Base-by-base conservation (phyloP, 2,888 invertebrate genomes). In the Spilarctia lutea region DNA sequence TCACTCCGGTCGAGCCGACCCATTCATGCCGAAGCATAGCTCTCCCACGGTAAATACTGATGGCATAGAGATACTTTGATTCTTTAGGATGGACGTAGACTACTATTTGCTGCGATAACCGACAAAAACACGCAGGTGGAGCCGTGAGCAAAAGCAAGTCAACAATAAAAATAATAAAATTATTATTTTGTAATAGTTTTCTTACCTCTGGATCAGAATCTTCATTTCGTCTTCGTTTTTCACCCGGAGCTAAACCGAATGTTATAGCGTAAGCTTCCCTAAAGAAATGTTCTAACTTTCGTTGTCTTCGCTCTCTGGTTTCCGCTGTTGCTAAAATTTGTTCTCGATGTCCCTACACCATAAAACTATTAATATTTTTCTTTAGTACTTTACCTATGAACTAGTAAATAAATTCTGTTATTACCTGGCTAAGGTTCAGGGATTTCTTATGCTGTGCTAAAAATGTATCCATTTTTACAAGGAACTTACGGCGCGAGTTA, bases 201-300 rank as follows among this genome's bases (percentile, higher is more conserved):
- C 75, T 83, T 83, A 96, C 98, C 92, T 99, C 98, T 56, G 98
- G 98, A 86, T 98, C 97, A 65, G 97, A 97, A 75, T 97, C 97
- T 88, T 98, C 97, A 2, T 97, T 97, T 76, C 97, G 96, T 77
- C 98, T 96, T 69, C 98, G 94, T 78, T 98, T 97, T 90, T 99
- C 99, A 0, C 99, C 99, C 0, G 99, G 99, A 69, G 98, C 95
- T 10, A 99, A 93, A 0, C 99, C 99, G 90, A 99, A 99, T 0
- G 99, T 99, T 77, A 99, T 96, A 0, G 99, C 98, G 88, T 99
- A 99, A 0, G 99, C 99, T 94, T 99, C 99, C 78, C 99, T 96
- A 94, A 99, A 99, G 96, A 99, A 99, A 95, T 99, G 98, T 90
- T 99, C 99, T 73, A 99, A 92, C 82, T 98, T 97, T 86, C 98